Base-by-base conservation (phyloP, 23 tunicate genomes). In the Ascidia mentula region DNA sequence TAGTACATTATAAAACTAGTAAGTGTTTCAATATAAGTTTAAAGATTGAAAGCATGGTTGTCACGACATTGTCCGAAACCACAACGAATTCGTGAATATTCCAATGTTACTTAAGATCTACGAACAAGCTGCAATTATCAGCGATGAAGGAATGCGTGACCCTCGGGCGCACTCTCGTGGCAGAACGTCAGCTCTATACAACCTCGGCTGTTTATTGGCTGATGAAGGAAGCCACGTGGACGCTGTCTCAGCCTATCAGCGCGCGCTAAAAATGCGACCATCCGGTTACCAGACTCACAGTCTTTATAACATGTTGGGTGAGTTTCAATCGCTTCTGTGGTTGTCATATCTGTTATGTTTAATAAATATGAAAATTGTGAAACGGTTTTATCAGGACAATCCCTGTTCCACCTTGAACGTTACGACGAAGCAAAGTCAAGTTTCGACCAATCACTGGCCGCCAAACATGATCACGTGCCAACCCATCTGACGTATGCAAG, bases 401-500 rank as follows among this genome's bases (percentile, higher is more conserved):
- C 82, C 36, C 69, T 91, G 32, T 73, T 60, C 37, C 85, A 86
- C 40, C 60, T 91, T 26, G 80, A 61, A 3, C 40, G 59, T 33
- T 20, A n/a, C 33, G 77, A 46, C 18, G 87, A 91, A 81, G 90
- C 97, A 28, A 90, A 91, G 72, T 38, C 5, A 17, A 46, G 84
- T 81, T 85, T 85, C 60, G 34, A 91, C 39, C 76, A 46, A 8
- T 81, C 90, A 17, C 61, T 91, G 80, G 15, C 74, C 28, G 75
- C 76, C 18, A 91, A 91, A 70, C 84, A 90, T 18, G 90, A 86
- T 59, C 97, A 91, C 65, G 81, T 86, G 26, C 90, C 90, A 15
- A 85, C 97, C n/a, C 84, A 85, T 73, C 79, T 91, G 32, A 82
- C 97, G 1, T 91, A 91, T 59, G 97, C 97, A 0, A 31, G 79